Percentiles rank a stretch among this genome's conserved stretches.
Evolutionary conservation across 2,797 vertebrate genomes (phyloP).

Genomic region (Picus viridis): DNA sequence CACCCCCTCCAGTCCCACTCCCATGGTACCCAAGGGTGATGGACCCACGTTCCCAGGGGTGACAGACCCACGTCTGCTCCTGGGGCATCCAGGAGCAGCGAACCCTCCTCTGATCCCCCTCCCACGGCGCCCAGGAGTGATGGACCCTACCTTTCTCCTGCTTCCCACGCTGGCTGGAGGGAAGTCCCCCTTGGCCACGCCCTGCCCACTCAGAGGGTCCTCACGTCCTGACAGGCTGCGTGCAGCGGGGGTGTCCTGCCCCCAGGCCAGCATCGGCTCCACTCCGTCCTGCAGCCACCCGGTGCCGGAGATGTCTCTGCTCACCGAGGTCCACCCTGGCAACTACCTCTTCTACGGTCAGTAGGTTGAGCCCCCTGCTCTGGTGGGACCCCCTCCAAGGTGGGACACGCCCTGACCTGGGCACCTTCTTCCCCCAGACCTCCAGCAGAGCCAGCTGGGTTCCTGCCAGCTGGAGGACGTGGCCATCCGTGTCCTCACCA

Average conservation of each 20-base stretch:
- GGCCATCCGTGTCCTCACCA: conserved; percentile 84
- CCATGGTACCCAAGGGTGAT: neutral
- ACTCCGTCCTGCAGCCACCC: conserved; percentile 88
- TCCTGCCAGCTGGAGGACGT: conserved; percentile 84
- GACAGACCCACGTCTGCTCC: neutral
- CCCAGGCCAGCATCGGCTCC: conserved; percentile 87
- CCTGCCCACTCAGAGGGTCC: neutral
- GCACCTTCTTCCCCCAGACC: conserved; percentile 66
- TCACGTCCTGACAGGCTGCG: conserved; percentile 72
- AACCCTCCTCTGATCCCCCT: fast-evolving
- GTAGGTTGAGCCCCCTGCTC: neutral
- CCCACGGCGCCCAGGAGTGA: neutral
- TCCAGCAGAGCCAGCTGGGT: conserved; percentile 86
- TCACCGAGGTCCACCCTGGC: conserved; percentile 88
- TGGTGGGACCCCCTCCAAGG: no score
- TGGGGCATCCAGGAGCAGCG: neutral
- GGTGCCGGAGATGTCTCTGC: conserved; percentile 82
- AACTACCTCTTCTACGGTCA: conserved; percentile 88
- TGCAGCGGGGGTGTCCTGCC: conserved; percentile 76
- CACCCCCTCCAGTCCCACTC: neutral
- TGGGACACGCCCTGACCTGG: fast-evolving
- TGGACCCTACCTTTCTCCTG: fast-evolving
- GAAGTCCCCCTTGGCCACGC: fast-evolving
- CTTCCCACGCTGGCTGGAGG: neutral
- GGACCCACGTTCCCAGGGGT: neutral